Base-by-base conservation (phyloP, 2,113 vertebrate species). In the Ginglymostoma cirratum region DNA sequence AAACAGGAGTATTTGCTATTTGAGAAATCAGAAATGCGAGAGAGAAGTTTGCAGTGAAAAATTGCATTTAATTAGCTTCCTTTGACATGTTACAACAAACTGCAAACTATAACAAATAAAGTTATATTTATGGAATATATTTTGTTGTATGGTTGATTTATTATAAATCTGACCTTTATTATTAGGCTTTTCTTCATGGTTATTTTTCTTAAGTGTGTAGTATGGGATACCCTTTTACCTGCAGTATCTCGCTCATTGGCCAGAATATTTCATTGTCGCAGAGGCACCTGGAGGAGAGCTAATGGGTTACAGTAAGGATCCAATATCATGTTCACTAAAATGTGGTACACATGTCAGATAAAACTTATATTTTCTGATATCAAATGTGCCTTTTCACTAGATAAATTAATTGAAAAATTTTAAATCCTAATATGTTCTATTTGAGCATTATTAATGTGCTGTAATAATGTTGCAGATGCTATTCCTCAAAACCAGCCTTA, bases 171-270 rank as follows among this genome's bases (percentile, higher is more conserved):
- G 48, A 38, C 24, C 3, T 61, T 76, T 85, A 0, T 10, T 93
- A 70, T 94, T 83, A 92, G 86, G 93, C 55, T 78, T 7, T 85
- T 93, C 70, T 66, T 65, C 83, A 10, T 70, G 93, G 23, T 95
- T 70, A 45, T 12, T 94, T 96, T 97, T 97, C 98, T 98, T 98
- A 97, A 98, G 96, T 14, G 27, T 96, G 76, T 96, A 99, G 99
- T 99, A 99, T 97, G 99, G 99, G 72, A 99, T 99, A 96, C 99
- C 99, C 0, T 99, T 99, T 96, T 99, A 99, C 96, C 97, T 99
- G 61, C 99, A 99, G 97, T 99, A 99, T 96, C 97, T 99, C 6
- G 99, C 99, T 24, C 99, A 99, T 97, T 99, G 99, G 99, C 99
- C 99, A 0, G 99, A 99, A 97, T 99, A 99, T 96, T 99, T 99